phyloP scores from a whole-genome alignment of 2,888 invertebrate species.

The Microctonus aethiopoides region DNA sequence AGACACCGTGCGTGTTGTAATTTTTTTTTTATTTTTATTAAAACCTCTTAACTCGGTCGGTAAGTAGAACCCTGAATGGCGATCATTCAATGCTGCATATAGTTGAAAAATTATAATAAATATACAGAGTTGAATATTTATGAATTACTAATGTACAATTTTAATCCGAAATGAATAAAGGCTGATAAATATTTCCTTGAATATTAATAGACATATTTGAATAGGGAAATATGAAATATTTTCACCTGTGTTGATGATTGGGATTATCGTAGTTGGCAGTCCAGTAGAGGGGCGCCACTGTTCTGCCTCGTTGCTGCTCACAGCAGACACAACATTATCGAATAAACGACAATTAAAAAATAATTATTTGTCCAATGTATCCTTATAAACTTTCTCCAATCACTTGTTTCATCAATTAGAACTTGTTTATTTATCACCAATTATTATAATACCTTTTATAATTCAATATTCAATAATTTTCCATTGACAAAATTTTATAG shows the following conservation, averaged over 20 bases:
- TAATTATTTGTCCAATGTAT: neutral
- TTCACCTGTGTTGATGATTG: constrained; percentile 60
- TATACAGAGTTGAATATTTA: neutral
- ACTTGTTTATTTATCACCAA: neutral
- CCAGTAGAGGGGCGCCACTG: constrained; percentile 65
- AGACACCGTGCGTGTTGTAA: too few species aligned
- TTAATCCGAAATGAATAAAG: too few species aligned
- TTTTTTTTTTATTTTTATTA: too few species aligned
- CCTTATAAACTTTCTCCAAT: neutral
- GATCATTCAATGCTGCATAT: too few species aligned
- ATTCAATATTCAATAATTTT: neutral
- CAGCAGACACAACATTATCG: constrained; percentile 52
- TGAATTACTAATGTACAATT: too few species aligned
- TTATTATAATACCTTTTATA: neutral
- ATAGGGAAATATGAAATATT: constrained; percentile 6
- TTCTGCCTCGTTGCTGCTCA: constrained; percentile 53
- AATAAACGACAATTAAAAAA: constrained; percentile 20
- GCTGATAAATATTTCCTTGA: too few species aligned
- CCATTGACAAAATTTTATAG: neutral
- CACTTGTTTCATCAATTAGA: neutral
- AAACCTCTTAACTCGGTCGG: too few species aligned
- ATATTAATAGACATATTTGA: too few species aligned
- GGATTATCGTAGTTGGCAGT: constrained; percentile 61
- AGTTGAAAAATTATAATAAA: too few species aligned
- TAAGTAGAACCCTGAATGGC: too few species aligned